Evolutionary conservation across 2,888 invertebrate genomes (phyloP).

Genomic region (Orthonevra nobilis): DNA sequence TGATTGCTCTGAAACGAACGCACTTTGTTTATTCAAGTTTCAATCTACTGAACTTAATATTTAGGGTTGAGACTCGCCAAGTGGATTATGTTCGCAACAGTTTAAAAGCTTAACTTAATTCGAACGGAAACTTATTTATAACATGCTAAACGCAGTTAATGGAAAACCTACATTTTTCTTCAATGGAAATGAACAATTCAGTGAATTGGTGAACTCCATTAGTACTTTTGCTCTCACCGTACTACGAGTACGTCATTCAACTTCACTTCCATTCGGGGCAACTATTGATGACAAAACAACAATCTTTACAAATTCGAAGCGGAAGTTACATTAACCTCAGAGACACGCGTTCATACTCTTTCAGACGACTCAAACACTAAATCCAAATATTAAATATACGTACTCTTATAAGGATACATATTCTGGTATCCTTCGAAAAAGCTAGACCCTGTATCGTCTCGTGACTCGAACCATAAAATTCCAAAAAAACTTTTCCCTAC

Average conservation of each 20-base stretch:
- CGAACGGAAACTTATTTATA: too few species aligned
- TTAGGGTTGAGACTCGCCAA: too few species aligned
- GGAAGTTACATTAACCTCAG: constrained; percentile 13
- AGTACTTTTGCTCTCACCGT: not conserved
- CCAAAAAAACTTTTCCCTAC: constrained; percentile 55
- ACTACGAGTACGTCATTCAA: not conserved
- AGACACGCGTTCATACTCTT: not conserved
- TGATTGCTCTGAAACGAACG: too few species aligned
- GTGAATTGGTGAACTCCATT: constrained; percentile 8
- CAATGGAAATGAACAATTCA: not conserved
- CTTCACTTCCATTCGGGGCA: not conserved
- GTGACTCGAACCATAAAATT: constrained; percentile 15
- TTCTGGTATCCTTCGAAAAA: too few species aligned
- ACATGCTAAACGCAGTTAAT: too few species aligned
- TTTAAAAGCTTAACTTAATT: too few species aligned
- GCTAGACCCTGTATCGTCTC: not conserved
- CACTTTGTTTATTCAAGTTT: too few species aligned
- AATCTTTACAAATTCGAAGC: constrained; percentile 9
- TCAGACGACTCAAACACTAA: not conserved
- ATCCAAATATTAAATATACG: constrained; percentile 4
- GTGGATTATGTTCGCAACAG: too few species aligned
- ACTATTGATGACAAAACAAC: constrained; percentile 5
- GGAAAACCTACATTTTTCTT: too few species aligned
- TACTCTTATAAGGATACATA: too few species aligned
- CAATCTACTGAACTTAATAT: too few species aligned